Base-by-base conservation (phyloP, 2,888 invertebrate genomes). In the Eristalis tenax region DNA sequence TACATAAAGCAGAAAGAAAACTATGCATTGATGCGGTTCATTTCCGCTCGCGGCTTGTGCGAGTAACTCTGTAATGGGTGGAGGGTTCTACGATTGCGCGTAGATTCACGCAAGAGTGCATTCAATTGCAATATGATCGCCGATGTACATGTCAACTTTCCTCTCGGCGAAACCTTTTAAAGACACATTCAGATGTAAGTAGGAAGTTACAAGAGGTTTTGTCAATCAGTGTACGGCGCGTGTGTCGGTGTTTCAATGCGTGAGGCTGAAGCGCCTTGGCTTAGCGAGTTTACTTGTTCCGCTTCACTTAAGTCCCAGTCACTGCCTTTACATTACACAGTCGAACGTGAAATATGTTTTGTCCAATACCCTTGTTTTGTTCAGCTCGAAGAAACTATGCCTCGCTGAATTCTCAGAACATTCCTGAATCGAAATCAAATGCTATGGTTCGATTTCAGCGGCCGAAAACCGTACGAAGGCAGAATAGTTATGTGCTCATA, bases 1-100 rank as follows among this genome's bases (percentile, higher is more conserved):
- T 73, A 71, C 50, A 68, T 61, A 83, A 83, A 28, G 23, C 26
- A 15, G 5, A 26, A n/a, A 26, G 26, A 59, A 59, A 59, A 59
- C 26, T 26, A 59, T 28, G 26, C 26, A 26, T 26, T 59, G 23
- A 26, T 73, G 68, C 73, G 83, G 77, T 83, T 78, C 66, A 83
- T 78, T 83, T 83, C 77, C 78, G 61, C 43, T 77, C 18, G 8
- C 8, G 38, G 3, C 38, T 50, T 18, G 59, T 26, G 38, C 10
- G 13, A 28, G n/a, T 50, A 18, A 5, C 43, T 18, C 18, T 63
- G 38, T 28, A 57, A 13, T 38, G 40, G 38, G 79, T 43, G 65
- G 28, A 65, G 40, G n/a, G 57, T 71, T 65, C 78, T 59, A 56
- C 59, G 26, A 22, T 59, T 71, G 71, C 65, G 71, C 43, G 71